These are phyloP conservation scores for Corbicula japonica DNA, from an alignment of 2,888 invertebrate genomes.

Conservation along the genomic window DNA sequence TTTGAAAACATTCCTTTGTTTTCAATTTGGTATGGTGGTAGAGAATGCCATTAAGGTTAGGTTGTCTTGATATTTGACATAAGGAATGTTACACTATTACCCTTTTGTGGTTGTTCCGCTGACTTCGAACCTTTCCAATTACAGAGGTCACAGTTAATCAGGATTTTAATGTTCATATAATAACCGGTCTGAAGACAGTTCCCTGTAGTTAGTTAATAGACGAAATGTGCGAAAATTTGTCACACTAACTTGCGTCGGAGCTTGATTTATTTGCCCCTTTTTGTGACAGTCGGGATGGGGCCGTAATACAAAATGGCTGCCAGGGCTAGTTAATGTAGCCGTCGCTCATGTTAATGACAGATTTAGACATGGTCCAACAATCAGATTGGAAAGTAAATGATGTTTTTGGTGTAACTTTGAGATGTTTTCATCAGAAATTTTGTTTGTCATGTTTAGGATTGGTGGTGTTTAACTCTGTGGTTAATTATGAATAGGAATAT, in stretches of 20 bases:
- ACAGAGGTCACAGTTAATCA: slow-evolving; percentile 14
- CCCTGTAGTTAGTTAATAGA: slow-evolving; percentile 52
- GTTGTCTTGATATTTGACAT: too few relatives aligned
- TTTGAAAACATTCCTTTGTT: too few relatives aligned
- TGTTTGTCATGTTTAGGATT: slow-evolving; percentile 33
- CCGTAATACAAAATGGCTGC: slow-evolving; percentile 57
- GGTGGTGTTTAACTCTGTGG: not conserved
- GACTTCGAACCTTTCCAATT: slow-evolving; percentile 4
- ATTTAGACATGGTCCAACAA: slow-evolving; percentile 7
- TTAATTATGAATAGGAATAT: not conserved
- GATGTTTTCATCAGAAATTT: slow-evolving; percentile 1
- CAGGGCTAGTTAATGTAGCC: slow-evolving; percentile 50
- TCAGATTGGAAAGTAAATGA: slow-evolving; percentile 25
- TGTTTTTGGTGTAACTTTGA: slow-evolving; percentile 25
- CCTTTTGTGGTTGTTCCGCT: too few relatives aligned
- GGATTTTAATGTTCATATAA: slow-evolving; percentile 41
- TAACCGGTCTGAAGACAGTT: slow-evolving; percentile 13
- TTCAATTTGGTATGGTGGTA: too few relatives aligned
- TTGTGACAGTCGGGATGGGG: slow-evolving; percentile 46
- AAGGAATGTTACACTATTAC: too few relatives aligned
- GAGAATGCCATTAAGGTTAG: too few relatives aligned
- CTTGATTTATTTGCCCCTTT: slow-evolving; percentile 60
- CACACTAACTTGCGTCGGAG: slow-evolving; percentile 30
- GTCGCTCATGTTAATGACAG: slow-evolving; percentile 56
- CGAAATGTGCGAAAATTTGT: slow-evolving; percentile 57